Conservation (phyloP, 2,113 vertebrate species). For the Perca schrenkii region DNA sequence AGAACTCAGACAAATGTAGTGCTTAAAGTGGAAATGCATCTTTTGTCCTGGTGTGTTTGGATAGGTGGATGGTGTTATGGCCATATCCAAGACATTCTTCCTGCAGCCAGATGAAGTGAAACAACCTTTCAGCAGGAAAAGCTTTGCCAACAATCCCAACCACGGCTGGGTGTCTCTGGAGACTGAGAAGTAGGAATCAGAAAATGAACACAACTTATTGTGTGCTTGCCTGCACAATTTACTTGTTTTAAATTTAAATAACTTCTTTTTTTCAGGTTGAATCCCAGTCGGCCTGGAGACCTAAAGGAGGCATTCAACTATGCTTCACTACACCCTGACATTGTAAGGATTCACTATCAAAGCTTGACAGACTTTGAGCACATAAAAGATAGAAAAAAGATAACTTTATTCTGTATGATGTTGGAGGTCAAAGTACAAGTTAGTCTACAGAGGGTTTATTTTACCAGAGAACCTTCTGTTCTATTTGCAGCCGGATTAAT, state of each 20-base stretch:
- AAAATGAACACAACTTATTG: neutral
- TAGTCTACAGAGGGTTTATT: neutral
- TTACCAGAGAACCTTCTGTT: neutral
- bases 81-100: conserved; percentile 77
- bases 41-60: neutral
- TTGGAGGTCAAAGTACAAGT: conserved; percentile 18
- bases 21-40: neutral
- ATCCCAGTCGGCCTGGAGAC: conserved; percentile 77
- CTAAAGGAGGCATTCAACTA: conserved; percentile 84
- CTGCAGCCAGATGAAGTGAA: conserved; percentile 78
- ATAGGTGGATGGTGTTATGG: conserved; percentile 77
- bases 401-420: neutral
- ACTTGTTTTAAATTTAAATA: neutral
- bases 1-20: neutral
- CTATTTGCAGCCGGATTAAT: neutral
- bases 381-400: neutral
- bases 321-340: conserved; percentile 49
- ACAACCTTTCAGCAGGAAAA: conserved; percentile 59
- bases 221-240: neutral
- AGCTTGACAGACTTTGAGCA: too few species aligned
- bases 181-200: conserved; percentile 70
- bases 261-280: conserved; percentile 71
- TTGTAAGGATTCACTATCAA: conserved; percentile 64
- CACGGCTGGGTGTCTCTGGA: conserved; percentile 82
- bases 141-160: conserved; percentile 39